A percentile compares a stretch with the other conserved stretches of the same genome.
Conservation (phyloP, 2,888 invertebrate species). For the Corbicula japonica region DNA sequence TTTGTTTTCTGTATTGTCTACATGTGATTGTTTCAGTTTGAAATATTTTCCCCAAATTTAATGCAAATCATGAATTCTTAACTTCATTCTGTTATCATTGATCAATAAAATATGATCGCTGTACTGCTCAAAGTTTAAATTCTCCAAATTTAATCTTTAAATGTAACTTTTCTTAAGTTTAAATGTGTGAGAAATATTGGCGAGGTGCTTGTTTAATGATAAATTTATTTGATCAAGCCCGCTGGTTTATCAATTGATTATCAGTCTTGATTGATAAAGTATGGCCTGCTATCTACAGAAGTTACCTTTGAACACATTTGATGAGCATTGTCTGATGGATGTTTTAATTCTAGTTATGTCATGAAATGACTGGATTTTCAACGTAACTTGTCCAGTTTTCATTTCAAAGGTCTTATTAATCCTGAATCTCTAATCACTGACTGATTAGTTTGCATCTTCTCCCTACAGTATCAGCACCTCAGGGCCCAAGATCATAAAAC, state of each 20-base stretch:
- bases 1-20: too few species aligned
- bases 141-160: conserved; percentile 14
- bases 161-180: conserved; percentile 24
- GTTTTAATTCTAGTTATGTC: conserved; percentile 1
- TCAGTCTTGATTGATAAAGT: conserved; percentile 21
- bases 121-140: conserved; percentile 31
- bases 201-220: conserved; percentile 34
- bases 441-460: too few species aligned
- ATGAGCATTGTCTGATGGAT: not conserved
- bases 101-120: conserved; percentile 14
- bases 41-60: too few species aligned
- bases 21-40: too few species aligned
- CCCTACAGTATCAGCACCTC: too few species aligned
- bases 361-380: too few species aligned
- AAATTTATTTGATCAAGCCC: conserved; percentile 30
- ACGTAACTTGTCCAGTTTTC: too few species aligned
- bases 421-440: too few species aligned
- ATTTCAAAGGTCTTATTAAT: too few species aligned
- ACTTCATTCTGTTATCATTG: too few species aligned
- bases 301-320: conserved; percentile 58
- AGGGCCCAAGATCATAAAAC: too few species aligned
- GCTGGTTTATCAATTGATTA: conserved; percentile 22
- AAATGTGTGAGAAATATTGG: conserved; percentile 38
- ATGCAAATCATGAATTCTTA: too few species aligned
- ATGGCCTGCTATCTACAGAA: conserved; percentile 40